Percentiles rank a stretch among this genome's conserved stretches.
Conservation (phyloP, 2,888 invertebrate genomes). For the Acrobasis consociella region DNA sequence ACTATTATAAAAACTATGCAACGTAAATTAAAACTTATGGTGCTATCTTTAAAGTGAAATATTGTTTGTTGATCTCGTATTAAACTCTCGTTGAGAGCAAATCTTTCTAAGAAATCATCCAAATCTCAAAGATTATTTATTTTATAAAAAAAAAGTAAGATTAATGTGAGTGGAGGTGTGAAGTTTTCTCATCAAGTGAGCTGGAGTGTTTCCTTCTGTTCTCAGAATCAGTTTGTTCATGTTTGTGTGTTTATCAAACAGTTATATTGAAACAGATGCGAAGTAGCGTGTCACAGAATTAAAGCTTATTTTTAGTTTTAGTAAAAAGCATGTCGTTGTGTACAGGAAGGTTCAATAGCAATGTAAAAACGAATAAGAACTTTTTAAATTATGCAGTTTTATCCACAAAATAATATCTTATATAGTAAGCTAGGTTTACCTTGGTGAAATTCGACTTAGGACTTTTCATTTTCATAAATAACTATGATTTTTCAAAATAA, state of each 20-base stretch:
- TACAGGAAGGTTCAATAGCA: background rate
- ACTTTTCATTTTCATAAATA: no score
- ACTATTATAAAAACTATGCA: constrained; percentile 31
- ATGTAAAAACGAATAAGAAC: background rate
- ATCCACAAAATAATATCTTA: no score
- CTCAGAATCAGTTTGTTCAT: constrained; percentile 38
- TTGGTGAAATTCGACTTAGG: no score
- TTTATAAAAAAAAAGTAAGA: constrained; percentile 58
- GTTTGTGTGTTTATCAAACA: constrained; percentile 20
- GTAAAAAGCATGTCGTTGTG: background rate
- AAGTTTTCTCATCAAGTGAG: constrained; percentile 48
- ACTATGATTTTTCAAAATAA: no score
- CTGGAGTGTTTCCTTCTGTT: constrained; percentile 41
- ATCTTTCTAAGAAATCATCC: constrained; percentile 57
- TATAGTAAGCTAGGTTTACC: no score
- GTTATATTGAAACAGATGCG: constrained; percentile 26
- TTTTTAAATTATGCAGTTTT: no score
- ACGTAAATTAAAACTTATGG: constrained; percentile 29
- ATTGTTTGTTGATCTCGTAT: constrained; percentile 32
- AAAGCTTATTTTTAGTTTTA: background rate
- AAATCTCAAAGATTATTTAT: constrained; percentile 52
- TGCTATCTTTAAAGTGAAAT: constrained; percentile 21
- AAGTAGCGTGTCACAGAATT: constrained; percentile 7
- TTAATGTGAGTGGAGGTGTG: constrained; percentile 67
- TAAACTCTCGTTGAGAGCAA: constrained; percentile 50